phyloP scores from a whole-genome alignment of 2,113 vertebrate species.

The Sigmodon hispidus region DNA sequence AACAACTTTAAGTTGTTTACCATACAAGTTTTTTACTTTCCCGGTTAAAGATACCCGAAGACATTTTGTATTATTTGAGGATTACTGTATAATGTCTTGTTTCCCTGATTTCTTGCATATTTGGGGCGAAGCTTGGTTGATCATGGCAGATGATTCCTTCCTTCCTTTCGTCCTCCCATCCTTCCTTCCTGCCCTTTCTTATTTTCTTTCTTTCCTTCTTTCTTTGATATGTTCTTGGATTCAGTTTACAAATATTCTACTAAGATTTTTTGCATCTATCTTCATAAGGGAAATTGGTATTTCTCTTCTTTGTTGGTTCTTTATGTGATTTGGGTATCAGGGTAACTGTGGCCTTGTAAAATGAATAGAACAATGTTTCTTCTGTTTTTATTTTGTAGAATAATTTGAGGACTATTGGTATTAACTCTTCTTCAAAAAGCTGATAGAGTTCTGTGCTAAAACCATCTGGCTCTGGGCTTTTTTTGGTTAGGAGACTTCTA shows the following conservation, averaged over 20 bases:
- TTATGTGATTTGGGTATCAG: background rate
- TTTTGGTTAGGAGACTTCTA: background rate
- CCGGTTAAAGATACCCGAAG: background rate
- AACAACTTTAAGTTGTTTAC: background rate
- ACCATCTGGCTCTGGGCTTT: background rate
- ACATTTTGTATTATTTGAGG: background rate
- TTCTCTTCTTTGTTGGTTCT: background rate
- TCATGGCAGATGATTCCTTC: background rate
- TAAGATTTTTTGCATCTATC: background rate
- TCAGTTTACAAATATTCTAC: background rate
- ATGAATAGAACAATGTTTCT: background rate
- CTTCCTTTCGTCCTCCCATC: background rate
- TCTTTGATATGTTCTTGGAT: background rate
- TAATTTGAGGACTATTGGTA: background rate
- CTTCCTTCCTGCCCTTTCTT: background rate
- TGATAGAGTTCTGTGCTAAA: background rate
- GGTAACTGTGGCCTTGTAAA: background rate
- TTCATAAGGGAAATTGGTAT: background rate
- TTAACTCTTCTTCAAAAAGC: background rate
- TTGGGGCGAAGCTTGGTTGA: background rate
- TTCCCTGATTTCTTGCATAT: background rate
- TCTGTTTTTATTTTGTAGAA: background rate
- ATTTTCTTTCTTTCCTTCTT: too few species aligned
- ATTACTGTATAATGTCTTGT: background rate
- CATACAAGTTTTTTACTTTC: background rate